Evolutionary conservation across 1,140 invertebrate species (phyloP), one percentile per base, ranked within the genome.

Genomic region (Phortica variegata): DNA sequence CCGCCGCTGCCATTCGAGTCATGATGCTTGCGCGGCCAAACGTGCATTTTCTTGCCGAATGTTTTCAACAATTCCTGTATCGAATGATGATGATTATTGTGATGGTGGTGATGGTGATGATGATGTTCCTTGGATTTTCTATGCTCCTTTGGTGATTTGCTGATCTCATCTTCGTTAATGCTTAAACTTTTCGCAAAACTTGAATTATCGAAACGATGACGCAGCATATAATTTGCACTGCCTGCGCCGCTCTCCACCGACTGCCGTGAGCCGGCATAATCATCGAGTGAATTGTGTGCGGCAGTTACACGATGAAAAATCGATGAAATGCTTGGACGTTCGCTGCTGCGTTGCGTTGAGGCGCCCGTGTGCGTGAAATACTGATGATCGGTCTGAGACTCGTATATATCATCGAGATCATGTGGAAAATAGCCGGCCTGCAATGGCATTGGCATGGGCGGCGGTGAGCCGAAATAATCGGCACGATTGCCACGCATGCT

Each of bases 21-120:
- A 80, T 75, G 75, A 83, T 46, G 71, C 77, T 76, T 58, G 47
- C 82, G 73, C 15, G 83, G 76, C 84, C 84, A 85, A 49, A 82
- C 77, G 16, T 82, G 79, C 20, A 85, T 80, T 66, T 83, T 85
- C 56, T 85, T 84, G 3, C 85, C 82, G 56, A 89, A 87, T 47
- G 86, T 84, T 39, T 83, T 78, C 26, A 88, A 85, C 74, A 88
- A 77, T 58, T 88, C 86, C 56, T 87, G 85, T 58, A 89, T 87
- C 16, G 82, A 82, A 60, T 85, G 81, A 56, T 84, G 83, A 61
- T 83, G 83, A 56, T 78, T 62, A 19, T 47, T 59, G 49, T 42
- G 47, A 43, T 51, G 54, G 20, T 58, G 52, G 49, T 82, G 81
- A 60, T 83, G 83, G 45, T 77, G 58, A 40, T 54, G 61, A 43